Percentiles rank a stretch among this genome's conserved stretches.
Evolutionary conservation across 1,140 invertebrate species (phyloP).

Genomic region (Sminthurides bifidus): DNA sequence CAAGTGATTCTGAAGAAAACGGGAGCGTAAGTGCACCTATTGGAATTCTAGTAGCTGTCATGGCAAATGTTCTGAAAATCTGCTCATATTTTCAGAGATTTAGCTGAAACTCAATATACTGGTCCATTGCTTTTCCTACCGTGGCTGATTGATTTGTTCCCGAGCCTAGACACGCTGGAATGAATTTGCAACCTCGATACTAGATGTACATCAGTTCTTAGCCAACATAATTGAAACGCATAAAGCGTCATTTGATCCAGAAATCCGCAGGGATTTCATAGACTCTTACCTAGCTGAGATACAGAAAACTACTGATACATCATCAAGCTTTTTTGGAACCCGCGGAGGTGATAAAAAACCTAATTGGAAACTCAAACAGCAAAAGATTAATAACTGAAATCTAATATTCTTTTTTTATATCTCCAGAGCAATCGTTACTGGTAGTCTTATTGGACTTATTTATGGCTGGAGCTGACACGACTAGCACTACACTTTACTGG

Average conservation of each 20-base stretch:
- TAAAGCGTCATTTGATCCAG: conserved; percentile 49
- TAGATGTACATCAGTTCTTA: conserved; percentile 32
- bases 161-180: conserved; percentile 30
- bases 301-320: conserved; percentile 15
- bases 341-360: conserved; percentile 21
- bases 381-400: background rate
- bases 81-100: conserved; percentile 15
- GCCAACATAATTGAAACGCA: conserved; percentile 55
- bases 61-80: background rate
- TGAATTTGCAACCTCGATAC: conserved; percentile 21
- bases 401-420: background rate
- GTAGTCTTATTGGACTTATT: conserved; percentile 33
- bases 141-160: conserved; percentile 24
- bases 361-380: background rate
- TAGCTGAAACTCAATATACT: conserved; percentile 30
- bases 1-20: conserved; percentile 26
- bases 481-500: conserved; percentile 62
- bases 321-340: conserved; percentile 24
- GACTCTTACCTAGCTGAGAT: conserved; percentile 56
- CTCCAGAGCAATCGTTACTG: conserved; percentile 27
- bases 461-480: conserved; percentile 71
- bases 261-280: conserved; percentile 65
- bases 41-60: background rate
- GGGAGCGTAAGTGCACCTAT: conserved; percentile 19
- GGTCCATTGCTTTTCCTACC: conserved; percentile 30